Conservation (phyloP, 2,113 vertebrate species). For the Xerus inauris region DNA sequence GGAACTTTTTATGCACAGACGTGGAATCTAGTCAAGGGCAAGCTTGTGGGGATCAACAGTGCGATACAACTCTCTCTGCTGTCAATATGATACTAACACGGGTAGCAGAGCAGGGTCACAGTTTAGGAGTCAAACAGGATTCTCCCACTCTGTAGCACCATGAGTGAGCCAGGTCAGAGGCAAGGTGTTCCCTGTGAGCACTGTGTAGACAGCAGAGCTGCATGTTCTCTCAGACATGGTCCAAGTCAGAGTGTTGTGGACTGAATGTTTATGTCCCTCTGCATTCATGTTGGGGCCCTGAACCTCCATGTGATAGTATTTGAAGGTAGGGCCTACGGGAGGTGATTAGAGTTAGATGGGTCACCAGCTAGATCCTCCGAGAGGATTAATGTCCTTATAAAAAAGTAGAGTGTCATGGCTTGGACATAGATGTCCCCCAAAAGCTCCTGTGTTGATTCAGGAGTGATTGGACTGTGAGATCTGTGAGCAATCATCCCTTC, state of each 20-base stretch:
- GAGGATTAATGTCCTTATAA: neutral
- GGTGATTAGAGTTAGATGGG: neutral
- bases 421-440: too few relatives aligned
- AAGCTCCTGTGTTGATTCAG: too few relatives aligned
- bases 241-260: neutral
- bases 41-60: neutral
- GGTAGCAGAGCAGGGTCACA: neutral
- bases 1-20: neutral
- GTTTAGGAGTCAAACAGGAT: neutral
- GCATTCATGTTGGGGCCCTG: too few relatives aligned
- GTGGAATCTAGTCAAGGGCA: neutral
- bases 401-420: too few relatives aligned
- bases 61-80: neutral
- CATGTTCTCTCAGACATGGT: neutral
- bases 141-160: fast-evolving
- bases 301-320: neutral
- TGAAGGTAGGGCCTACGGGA: neutral
- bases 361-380: fast-evolving
- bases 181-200: too few relatives aligned
- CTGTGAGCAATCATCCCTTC: too few relatives aligned
- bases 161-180: neutral
- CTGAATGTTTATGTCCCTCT: too few relatives aligned
- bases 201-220: neutral
- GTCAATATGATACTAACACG: too few relatives aligned
- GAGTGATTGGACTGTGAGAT: too few relatives aligned